Conservation (phyloP, 2,888 invertebrate genomes). For the Diploptera punctata region DNA sequence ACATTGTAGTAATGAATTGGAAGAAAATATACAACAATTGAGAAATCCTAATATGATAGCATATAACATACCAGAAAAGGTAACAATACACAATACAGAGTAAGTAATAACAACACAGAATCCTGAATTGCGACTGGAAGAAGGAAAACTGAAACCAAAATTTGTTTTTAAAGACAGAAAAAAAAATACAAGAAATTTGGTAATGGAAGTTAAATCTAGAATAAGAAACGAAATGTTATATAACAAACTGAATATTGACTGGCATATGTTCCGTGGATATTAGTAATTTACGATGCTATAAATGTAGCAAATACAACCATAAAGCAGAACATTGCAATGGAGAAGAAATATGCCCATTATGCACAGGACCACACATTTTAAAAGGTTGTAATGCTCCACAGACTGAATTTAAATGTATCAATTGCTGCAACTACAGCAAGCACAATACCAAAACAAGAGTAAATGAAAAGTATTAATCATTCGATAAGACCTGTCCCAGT, state of each 20-base stretch:
- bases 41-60: background rate
- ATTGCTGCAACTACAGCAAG: background rate
- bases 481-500: background rate
- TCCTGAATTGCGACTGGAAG: background rate
- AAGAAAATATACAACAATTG: conserved; percentile 1
- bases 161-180: conserved; percentile 10
- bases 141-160: background rate
- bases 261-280: too few species aligned
- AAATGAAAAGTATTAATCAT: background rate
- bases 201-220: too few species aligned
- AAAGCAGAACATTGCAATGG: too few species aligned
- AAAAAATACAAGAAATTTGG: conserved; percentile 1
- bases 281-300: too few species aligned
- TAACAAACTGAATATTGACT: background rate
- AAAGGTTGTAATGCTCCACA: background rate
- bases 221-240: background rate
- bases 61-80: conserved; percentile 3
- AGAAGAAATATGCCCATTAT: too few species aligned
- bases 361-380: background rate
- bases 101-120: background rate
- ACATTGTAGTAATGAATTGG: background rate
- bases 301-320: too few species aligned
- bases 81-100: background rate
- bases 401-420: background rate
- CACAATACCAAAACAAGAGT: background rate